A percentile compares a stretch with the other conserved stretches of the same genome.
Conservation (phyloP, 1,140 invertebrate species). For the Gonioctena quinquepunctata region DNA sequence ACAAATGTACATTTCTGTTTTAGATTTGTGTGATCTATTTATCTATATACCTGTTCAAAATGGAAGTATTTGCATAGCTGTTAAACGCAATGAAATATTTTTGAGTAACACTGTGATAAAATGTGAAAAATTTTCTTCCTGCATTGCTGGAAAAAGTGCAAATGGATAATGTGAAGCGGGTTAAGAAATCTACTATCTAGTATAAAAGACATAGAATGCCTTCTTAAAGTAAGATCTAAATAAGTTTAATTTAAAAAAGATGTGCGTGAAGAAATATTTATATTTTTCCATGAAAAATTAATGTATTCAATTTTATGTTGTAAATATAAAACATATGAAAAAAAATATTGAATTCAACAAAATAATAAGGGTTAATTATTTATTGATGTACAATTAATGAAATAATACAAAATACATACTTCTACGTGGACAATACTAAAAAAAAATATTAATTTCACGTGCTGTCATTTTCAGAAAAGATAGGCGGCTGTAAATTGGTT, state of each 20-base stretch:
- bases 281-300: neutral
- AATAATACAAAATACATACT: neutral
- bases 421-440: neutral
- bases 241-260: neutral
- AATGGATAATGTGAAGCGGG: too few relatives aligned
- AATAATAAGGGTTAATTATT: neutral
- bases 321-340: neutral
- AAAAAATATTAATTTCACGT: too few relatives aligned
- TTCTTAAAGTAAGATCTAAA: neutral
- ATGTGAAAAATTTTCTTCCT: conserved; percentile 41
- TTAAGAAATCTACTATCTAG: too few relatives aligned
- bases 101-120: conserved; percentile 30
- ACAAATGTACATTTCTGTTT: conserved; percentile 44
- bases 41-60: conserved; percentile 34
- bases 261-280: neutral
- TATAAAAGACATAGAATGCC: too few relatives aligned
- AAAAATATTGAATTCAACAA: neutral
- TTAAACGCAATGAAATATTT: conserved; percentile 36
- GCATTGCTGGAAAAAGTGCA: neutral
- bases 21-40: conserved; percentile 41
- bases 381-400: neutral
- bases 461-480: conserved; percentile 11
- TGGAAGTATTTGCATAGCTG: conserved; percentile 26
- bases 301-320: too few relatives aligned
- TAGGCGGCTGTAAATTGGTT: conserved; percentile 39